Evolutionary conservation across 2,888 invertebrate species (phyloP), one percentile per base, ranked within the genome.

Genomic region (Epinotia bilunana): DNA sequence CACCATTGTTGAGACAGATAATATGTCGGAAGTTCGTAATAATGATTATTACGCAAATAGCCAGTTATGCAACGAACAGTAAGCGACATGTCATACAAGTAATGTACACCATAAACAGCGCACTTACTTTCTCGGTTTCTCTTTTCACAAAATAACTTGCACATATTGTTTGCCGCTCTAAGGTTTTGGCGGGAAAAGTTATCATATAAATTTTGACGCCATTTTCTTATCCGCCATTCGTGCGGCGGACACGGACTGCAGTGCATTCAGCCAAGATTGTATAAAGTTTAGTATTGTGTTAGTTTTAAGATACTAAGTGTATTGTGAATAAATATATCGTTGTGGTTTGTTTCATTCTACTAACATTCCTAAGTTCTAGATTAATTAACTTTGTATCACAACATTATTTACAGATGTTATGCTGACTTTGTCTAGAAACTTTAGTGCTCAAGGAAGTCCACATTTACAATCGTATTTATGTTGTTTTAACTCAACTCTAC

Each of bases 141-240:
- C 75, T 75, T 72, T 67, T 46, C 65, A 75, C 75, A 72, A 72
- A 75, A 75, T 71, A 75, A 67, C 75, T 65, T 67, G 75, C 75
- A 65, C 61, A 71, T 64, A 74, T 74, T 74, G 71, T 74, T 71
- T 71, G 75, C 75, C 65, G 67, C 46, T 75, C 71, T 72, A 75
- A 71, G 70, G 74, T 74, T 74, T 73, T 74, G 74, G 74, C 74
- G 74, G 74, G 75, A 75, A 75, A 75, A 55, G 71, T 72, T 62
- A 43, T 53, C 53, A 67, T 75, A 75, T 75, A 75, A 72, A 75
- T 75, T 74, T 75, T 75, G 72, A 72, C 73, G 77, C 72, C 49
- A 69, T 77, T 77, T 75, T 70, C 69, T 74, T 61, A 0, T 9
- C 16, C 57, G 70, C 33, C 77, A 77, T 75, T 77, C 72, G 57